Evolutionary conservation across 1,140 invertebrate genomes (phyloP), one percentile per base, ranked within the genome.

Genomic region (Sycobia sp.): DNA sequence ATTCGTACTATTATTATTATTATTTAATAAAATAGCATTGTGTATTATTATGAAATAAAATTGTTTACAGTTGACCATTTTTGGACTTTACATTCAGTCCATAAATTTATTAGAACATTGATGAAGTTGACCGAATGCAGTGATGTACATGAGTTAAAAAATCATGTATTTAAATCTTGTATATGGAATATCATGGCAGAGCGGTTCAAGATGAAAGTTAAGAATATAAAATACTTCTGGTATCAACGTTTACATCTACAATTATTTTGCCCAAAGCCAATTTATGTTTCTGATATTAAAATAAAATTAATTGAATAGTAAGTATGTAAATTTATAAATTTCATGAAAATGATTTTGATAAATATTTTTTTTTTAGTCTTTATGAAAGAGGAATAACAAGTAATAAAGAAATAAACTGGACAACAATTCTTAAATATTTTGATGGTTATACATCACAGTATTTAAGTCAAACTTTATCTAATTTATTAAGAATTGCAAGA

Each of bases 251-350:
- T 80, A 20, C 78, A 80, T 47, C 29, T 76, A 50, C 78, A 80
- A 53, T 63, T 80, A 20, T 80, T 75, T 57, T 72, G 67, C 51
- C 29, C 69, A 16, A 16, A 57, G 23, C 65, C 67, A 8, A 71
- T 80, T 61, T 76, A 69, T 57, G 49, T 73, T 10, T 76, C 71
- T 59, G 71, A 78, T 25, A 62, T 78, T 25, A 79, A 74, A 58
- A 74, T 78, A 62, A 62, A 74, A 49, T 44, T 80, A 53, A 79
- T 79, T 50, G 71, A 79, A 66, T 72, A 73, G 76, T 78, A 67
- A 74, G 72, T 75, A 61, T 50, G n/a, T 51, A 16, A 46, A 25
- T 32, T 39, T 32, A 39, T 44, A 25, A 46, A 27, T 10, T 1
- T 10, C 5, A 53, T 25, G 1, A n/a, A 41, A 1, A 47, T 49